Percentiles rank a stretch among this genome's conserved stretches.
Evolutionary conservation across 2,113 vertebrate genomes (phyloP).

Genomic region (Tringa solitaria): DNA sequence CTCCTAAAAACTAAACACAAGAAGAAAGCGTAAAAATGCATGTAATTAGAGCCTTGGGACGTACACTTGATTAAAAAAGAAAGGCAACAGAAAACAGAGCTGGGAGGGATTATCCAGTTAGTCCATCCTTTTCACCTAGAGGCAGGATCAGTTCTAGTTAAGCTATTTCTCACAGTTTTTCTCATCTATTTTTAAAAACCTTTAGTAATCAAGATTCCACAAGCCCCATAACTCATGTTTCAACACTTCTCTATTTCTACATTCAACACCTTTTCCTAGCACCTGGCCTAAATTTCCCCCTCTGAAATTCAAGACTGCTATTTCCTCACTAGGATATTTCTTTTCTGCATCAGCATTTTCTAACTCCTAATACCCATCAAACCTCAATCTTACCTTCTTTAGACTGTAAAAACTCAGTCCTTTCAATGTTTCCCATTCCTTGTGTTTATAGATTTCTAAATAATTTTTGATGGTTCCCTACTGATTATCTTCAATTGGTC

Average conservation of each 20-base stretch:
- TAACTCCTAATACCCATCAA: background rate
- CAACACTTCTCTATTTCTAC: background rate
- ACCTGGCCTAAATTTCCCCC: background rate
- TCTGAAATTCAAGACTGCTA: background rate
- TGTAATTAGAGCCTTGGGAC: constrained; percentile 1
- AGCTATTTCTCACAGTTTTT: background rate
- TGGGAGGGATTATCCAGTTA: background rate
- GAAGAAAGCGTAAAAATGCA: background rate
- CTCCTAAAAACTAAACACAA: background rate
- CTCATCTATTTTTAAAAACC: constrained; percentile 25
- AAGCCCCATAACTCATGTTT: background rate
- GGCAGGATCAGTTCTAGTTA: background rate
- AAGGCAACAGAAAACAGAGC: background rate
- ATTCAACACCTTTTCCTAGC: background rate
- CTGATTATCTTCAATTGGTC: background rate
- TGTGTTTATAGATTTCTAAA: background rate
- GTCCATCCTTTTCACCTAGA: background rate
- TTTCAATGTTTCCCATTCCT: background rate
- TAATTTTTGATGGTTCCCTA: background rate
- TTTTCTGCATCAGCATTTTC: background rate
- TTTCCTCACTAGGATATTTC: background rate
- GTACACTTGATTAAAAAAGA: background rate
- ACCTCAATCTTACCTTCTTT: background rate
- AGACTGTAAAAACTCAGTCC: background rate
- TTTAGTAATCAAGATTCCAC: background rate